These are phyloP conservation scores for Lymantria monacha DNA, from an alignment of 2,888 invertebrate species.

Conservation along the genomic window DNA sequence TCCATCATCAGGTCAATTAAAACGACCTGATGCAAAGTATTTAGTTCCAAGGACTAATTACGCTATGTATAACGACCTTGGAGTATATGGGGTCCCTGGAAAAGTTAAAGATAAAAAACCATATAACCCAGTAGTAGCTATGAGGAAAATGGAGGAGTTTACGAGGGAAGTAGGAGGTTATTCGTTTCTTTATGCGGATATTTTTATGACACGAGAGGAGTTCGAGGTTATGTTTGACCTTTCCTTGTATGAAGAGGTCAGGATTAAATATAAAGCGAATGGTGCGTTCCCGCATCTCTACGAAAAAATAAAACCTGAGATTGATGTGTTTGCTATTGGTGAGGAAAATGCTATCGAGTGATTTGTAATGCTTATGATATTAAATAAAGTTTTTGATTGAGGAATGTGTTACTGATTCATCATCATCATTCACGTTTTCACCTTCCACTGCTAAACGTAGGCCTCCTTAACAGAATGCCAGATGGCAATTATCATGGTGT, in stretches of 20 bases:
- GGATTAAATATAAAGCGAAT: constrained; percentile 81
- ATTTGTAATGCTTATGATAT: background rate
- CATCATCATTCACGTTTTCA: too few species aligned
- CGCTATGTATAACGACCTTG: constrained; percentile 87
- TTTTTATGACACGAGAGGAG: constrained; percentile 85
- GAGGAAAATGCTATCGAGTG: constrained; percentile 49
- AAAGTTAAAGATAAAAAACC: constrained; percentile 81
- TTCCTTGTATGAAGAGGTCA: constrained; percentile 82
- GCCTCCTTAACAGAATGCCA: too few species aligned
- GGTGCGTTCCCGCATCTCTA: constrained; percentile 85
- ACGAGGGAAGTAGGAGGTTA: constrained; percentile 86
- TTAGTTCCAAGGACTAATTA: constrained; percentile 85
- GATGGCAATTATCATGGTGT: too few species aligned
- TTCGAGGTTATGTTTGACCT: constrained; percentile 87
- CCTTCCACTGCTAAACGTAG: too few species aligned
- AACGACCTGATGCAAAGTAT: constrained; percentile 79
- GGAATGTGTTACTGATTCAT: too few species aligned
- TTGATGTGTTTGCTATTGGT: constrained; percentile 84
- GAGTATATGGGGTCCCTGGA: constrained; percentile 87
- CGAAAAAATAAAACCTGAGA: constrained; percentile 86
- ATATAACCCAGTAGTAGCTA: constrained; percentile 84
- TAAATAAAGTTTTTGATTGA: too few species aligned
- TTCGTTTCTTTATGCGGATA: constrained; percentile 87
- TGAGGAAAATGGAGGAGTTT: constrained; percentile 87
- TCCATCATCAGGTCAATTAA: constrained; percentile 81